Conservation (phyloP, 2,888 invertebrate genomes). For the Hydroisotoma schaefferi region DNA sequence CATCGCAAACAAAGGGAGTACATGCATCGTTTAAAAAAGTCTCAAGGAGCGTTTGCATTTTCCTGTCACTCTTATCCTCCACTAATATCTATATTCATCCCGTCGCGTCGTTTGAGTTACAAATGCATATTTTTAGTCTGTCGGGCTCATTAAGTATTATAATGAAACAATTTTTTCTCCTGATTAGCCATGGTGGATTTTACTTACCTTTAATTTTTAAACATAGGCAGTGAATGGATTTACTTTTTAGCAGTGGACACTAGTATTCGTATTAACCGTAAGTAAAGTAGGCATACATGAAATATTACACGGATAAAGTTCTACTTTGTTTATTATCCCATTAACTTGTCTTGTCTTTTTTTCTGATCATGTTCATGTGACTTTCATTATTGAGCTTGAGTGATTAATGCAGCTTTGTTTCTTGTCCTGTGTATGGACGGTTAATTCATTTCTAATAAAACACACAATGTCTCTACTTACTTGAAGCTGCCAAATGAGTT, state of each 20-base stretch:
- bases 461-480: background rate
- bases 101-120: too few species aligned
- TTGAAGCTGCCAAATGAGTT: too few species aligned
- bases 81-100: slow-evolving; percentile 4
- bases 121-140: slow-evolving; percentile 8
- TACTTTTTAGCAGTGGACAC: too few species aligned
- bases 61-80: slow-evolving; percentile 7
- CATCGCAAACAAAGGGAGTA: slow-evolving; percentile 4
- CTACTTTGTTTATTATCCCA: slow-evolving; percentile 3
- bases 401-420: slow-evolving; percentile 16
- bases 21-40: background rate
- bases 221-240: background rate
- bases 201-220: background rate
- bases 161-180: slow-evolving; percentile 6
- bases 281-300: too few species aligned
- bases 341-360: slow-evolving; percentile 1
- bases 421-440: background rate
- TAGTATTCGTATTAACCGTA: background rate
- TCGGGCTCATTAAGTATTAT: slow-evolving; percentile 8
- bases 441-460: slow-evolving; percentile 4
- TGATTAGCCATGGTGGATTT: slow-evolving; percentile 6
- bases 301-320: background rate
- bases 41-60: slow-evolving; percentile 6
- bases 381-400: slow-evolving; percentile 14
- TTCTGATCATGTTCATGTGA: slow-evolving; percentile 5